Percentiles rank a stretch among this genome's conserved stretches.
Conservation (phyloP, 2,888 invertebrate genomes). For the Mylabris sibirica region DNA sequence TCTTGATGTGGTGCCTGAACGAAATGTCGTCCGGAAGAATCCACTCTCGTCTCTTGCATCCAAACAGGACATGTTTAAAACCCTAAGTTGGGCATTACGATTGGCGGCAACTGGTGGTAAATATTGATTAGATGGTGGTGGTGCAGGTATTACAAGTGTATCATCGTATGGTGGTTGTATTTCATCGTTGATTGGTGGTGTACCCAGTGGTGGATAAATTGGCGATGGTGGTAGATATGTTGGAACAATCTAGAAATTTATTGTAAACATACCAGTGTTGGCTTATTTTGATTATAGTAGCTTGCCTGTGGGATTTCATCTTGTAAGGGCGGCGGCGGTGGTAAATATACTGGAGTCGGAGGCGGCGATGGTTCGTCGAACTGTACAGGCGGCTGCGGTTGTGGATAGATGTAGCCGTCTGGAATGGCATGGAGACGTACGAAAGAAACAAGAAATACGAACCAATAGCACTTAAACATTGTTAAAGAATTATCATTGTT, state of each 20-base stretch:
- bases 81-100: constrained; percentile 41
- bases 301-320: constrained; percentile 41
- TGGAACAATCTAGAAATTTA: constrained; percentile 23
- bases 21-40: constrained; percentile 58
- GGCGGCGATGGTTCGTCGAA: constrained; percentile 47
- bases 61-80: constrained; percentile 57
- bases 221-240: constrained; percentile 43
- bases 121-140: constrained; percentile 40
- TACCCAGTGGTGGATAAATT: constrained; percentile 41
- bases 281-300: constrained; percentile 12
- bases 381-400: constrained; percentile 46
- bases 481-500: neutral
- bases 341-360: constrained; percentile 42
- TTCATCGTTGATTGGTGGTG: constrained; percentile 30
- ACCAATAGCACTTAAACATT: constrained; percentile 5
- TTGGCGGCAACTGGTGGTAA: constrained; percentile 33
- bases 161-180: constrained; percentile 44
- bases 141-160: constrained; percentile 42
- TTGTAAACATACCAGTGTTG: neutral
- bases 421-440: neutral
- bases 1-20: constrained; percentile 42
- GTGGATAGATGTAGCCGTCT: constrained; percentile 48
- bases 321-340: constrained; percentile 40
- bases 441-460: neutral
- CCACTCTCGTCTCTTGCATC: constrained; percentile 47